Evolutionary conservation across 2,888 invertebrate genomes (phyloP), one percentile per base, ranked within the genome.

Genomic region (Troides oblongomaculatus): DNA sequence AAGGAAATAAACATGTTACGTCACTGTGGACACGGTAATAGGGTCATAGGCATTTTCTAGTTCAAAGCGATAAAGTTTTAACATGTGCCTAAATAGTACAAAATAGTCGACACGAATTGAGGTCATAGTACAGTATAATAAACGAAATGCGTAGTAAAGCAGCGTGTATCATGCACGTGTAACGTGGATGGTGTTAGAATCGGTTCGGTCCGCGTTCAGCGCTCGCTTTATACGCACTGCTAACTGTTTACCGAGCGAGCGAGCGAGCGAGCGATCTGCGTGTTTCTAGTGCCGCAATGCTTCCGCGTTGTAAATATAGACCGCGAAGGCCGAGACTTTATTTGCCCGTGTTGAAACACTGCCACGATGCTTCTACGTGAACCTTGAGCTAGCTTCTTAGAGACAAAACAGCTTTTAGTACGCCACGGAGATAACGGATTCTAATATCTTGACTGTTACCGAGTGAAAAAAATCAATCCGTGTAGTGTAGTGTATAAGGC

Each of bases 221-320:
- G 76, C 76, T 76, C 79, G 79, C 82, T 81, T 83, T 4, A 23
- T 86, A 82, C 81, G 79, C 79, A 82, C 79, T 79, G 74, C 82
- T 86, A 89, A 90, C 90, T 88, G 90, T 89, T 85, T 83, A 83
- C 81, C 72, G 78, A 81, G 83, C 81, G 81, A 30, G 30, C 30
- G 30, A 30, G 30, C 30, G 30, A 30, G 30, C 30, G 30, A 85
- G 78, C 80, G 83, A 86, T 86, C 86, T 80, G 83, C 81, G 84
- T 80, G 84, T 80, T 83, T 84, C 86, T 84, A 76, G 82, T 83
- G 80, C 83, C 80, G 84, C 84, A 82, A 82, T 84, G 87, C 91
- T 92, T 92, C 92, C 92, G 92, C 83, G 88, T 91, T 89, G 81
- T 87, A 90, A 87, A 92, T 89, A 89, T 92, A 92, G 90, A 85